Conservation (phyloP, 1,140 invertebrate species). For the Cydia pomonella region DNA sequence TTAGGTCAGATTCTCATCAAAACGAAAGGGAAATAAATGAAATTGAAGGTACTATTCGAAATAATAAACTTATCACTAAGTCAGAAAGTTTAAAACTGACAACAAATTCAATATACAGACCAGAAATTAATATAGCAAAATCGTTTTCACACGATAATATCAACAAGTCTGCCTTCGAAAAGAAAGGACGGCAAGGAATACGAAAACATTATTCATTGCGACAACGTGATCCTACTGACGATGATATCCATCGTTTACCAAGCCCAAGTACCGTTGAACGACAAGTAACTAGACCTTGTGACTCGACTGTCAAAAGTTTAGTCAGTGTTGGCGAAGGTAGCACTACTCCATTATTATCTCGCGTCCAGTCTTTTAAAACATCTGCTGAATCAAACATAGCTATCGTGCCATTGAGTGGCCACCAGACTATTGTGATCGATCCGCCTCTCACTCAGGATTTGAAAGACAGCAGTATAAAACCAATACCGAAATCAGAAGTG, state of each 20-base stretch:
- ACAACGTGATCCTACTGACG: slow-evolving; percentile 73
- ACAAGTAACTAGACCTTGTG: slow-evolving; percentile 46
- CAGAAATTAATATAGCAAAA: slow-evolving; percentile 63
- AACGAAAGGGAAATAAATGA: slow-evolving; percentile 78
- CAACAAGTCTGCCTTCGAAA: slow-evolving; percentile 50
- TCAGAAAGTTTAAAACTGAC: slow-evolving; percentile 68
- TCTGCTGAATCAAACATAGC: slow-evolving; percentile 72
- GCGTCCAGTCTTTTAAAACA: slow-evolving; percentile 75
- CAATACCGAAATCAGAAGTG: slow-evolving; percentile 33
- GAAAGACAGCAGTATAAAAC: slow-evolving; percentile 34
- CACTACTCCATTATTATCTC: slow-evolving; percentile 62
- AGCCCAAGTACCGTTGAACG: slow-evolving; percentile 65
- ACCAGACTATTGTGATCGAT: slow-evolving; percentile 79
- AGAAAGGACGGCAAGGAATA: slow-evolving; percentile 61
- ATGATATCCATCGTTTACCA: slow-evolving; percentile 60
- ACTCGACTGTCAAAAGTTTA: slow-evolving; percentile 39
- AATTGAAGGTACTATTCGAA: slow-evolving; percentile 76
- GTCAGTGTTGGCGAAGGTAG: slow-evolving; percentile 52
- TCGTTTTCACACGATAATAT: slow-evolving; percentile 72
- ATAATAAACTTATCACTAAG: slow-evolving; percentile 74
- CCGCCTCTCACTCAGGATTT: slow-evolving; percentile 62
- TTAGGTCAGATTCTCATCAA: slow-evolving; percentile 67
- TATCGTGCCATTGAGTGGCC: slow-evolving; percentile 76
- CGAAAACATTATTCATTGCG: slow-evolving; percentile 79
- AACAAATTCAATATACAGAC: slow-evolving; percentile 50